phyloP scores from a whole-genome alignment of 2,888 invertebrate species.

The Boloria selene region DNA sequence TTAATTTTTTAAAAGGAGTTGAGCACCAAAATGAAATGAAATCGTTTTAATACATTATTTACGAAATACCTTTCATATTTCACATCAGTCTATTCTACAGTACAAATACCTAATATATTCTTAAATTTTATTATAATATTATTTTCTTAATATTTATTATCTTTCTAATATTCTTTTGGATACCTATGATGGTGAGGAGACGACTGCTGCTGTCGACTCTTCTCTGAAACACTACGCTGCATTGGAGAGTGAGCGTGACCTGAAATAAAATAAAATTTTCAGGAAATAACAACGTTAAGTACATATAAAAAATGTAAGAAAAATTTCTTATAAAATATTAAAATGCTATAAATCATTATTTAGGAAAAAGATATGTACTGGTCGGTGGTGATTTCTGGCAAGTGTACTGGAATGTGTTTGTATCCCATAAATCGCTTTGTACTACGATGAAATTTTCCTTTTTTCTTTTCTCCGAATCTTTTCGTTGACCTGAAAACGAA shows the following conservation, averaged over 20 bases:
- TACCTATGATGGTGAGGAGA: conserved; percentile 75
- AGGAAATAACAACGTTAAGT: neutral
- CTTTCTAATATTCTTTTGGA: neutral
- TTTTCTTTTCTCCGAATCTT: conserved; percentile 75
- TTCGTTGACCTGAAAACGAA: conserved; percentile 65
- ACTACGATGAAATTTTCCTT: conserved; percentile 85
- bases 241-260: conserved; percentile 79
- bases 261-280: conserved; percentile 29
- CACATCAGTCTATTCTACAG: no score
- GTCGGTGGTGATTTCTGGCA: conserved; percentile 73
- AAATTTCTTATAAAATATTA: no score
- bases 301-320: no score
- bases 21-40: no score
- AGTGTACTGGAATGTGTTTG: conserved; percentile 83
- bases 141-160: no score
- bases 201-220: conserved; percentile 78
- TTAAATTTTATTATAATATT: no score
- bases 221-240: conserved; percentile 85
- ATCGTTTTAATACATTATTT: no score
- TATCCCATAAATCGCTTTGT: conserved; percentile 86
- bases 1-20: no score
- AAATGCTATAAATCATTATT: no score
- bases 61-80: no score
- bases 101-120: no score
- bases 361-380: conserved; percentile 21